phyloP scores from a whole-genome alignment of 2,888 invertebrate species.

The Unio pictorum region DNA sequence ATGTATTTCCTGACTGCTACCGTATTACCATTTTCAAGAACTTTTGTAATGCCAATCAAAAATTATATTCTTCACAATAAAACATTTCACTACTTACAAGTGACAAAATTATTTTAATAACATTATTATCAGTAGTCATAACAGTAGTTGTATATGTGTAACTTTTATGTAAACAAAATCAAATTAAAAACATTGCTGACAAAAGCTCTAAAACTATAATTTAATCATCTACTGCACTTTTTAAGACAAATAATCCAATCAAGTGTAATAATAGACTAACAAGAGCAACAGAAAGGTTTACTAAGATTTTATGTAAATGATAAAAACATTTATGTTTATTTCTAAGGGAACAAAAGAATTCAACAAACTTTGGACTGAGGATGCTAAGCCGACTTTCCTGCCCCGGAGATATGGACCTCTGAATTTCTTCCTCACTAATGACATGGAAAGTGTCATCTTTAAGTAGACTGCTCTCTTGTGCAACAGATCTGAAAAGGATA shows the following conservation, averaged over 20 bases:
- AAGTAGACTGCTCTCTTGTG: neutral
- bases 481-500: too few species aligned
- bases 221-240: too few species aligned
- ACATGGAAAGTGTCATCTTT: conserved; percentile 62
- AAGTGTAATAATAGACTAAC: too few species aligned
- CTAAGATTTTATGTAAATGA: too few species aligned
- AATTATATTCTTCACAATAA: too few species aligned
- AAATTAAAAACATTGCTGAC: neutral
- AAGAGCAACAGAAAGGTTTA: too few species aligned
- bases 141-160: neutral
- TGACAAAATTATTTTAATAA: too few species aligned
- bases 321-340: too few species aligned
- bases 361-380: conserved; percentile 46
- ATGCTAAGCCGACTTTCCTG: conserved; percentile 10
- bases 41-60: neutral
- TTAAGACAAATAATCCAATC: too few species aligned
- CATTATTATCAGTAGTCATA: too few species aligned
- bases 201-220: too few species aligned
- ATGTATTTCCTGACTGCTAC: neutral
- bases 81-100: too few species aligned
- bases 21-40: neutral
- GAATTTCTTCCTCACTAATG: conserved; percentile 68
- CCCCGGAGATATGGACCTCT: conserved; percentile 52
- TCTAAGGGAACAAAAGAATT: neutral
- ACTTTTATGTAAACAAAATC: neutral